These are phyloP conservation scores for Palaemon carinicauda DNA, from an alignment of 1,140 invertebrate species.

Conservation along the genomic window DNA sequence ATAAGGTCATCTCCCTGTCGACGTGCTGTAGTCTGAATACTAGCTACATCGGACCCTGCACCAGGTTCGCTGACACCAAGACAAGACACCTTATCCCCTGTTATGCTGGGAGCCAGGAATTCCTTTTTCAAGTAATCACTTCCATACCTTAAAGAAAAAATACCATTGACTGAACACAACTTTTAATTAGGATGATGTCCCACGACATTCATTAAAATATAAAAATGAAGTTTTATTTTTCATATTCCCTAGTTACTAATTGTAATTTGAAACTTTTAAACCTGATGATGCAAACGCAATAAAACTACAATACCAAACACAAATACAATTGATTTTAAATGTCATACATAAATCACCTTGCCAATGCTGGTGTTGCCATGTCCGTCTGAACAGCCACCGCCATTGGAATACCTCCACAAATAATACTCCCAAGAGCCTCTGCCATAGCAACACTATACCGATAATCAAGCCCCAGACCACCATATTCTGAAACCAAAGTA, in stretches of 20 bases:
- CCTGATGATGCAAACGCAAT: too few relatives aligned
- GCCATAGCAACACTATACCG: constrained; percentile 69
- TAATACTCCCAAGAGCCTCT: constrained; percentile 70
- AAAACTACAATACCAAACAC: neutral
- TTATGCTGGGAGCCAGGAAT: constrained; percentile 70
- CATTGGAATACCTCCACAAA: constrained; percentile 69
- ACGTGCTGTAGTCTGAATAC: constrained; percentile 65
- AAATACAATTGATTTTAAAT: neutral
- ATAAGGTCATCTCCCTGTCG: constrained; percentile 67
- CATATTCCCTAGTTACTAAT: too few relatives aligned
- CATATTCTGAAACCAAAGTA: constrained; percentile 68
- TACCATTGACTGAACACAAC: too few relatives aligned
- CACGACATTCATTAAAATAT: too few relatives aligned
- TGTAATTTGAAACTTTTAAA: too few relatives aligned
- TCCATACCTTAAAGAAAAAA: constrained; percentile 21
- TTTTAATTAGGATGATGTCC: too few relatives aligned
- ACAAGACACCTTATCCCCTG: constrained; percentile 70
- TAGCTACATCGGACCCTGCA: constrained; percentile 72
- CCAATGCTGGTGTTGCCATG: constrained; percentile 69
- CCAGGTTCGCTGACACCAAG: constrained; percentile 71
- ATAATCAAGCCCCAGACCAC: constrained; percentile 71
- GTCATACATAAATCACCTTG: constrained; percentile 61
- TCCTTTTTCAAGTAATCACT: constrained; percentile 61
- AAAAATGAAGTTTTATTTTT: too few relatives aligned
- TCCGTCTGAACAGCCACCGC: constrained; percentile 71